Evolutionary conservation across 1,140 invertebrate species (phyloP).

Genomic region (Gonioctena quinquepunctata): DNA sequence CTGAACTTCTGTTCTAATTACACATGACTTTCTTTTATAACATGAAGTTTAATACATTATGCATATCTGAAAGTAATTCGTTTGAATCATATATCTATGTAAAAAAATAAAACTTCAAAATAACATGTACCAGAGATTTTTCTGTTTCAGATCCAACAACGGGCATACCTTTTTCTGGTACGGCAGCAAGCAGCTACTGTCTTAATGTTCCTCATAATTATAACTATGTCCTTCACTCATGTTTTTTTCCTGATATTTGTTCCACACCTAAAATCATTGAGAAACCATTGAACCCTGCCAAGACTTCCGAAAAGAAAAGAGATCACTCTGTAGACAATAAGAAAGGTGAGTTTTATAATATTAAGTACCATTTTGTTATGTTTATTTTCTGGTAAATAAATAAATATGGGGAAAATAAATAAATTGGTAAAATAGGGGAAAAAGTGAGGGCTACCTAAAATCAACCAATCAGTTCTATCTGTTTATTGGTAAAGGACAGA

Average conservation of each 20-base stretch:
- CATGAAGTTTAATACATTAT: no score
- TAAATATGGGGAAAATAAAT: no score
- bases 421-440: no score
- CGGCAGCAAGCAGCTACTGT: conserved; percentile 62
- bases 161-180: conserved; percentile 70
- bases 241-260: conserved; percentile 71
- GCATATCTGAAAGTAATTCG: no score
- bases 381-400: no score
- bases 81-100: background rate
- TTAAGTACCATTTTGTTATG: no score
- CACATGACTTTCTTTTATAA: no score
- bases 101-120: background rate
- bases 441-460: no score
- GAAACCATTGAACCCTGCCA: conserved; percentile 24
- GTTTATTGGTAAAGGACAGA: no score
- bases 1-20: no score
- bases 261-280: conserved; percentile 51
- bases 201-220: conserved; percentile 70
- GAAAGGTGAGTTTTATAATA: conserved; percentile 13
- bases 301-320: conserved; percentile 49
- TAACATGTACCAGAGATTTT: background rate
- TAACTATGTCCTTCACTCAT: conserved; percentile 80
- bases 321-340: conserved; percentile 41
- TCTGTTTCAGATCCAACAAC: conserved; percentile 66
- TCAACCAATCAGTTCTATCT: no score